Conservation (phyloP, 1,140 invertebrate species). For the Drosophila bocki region DNA sequence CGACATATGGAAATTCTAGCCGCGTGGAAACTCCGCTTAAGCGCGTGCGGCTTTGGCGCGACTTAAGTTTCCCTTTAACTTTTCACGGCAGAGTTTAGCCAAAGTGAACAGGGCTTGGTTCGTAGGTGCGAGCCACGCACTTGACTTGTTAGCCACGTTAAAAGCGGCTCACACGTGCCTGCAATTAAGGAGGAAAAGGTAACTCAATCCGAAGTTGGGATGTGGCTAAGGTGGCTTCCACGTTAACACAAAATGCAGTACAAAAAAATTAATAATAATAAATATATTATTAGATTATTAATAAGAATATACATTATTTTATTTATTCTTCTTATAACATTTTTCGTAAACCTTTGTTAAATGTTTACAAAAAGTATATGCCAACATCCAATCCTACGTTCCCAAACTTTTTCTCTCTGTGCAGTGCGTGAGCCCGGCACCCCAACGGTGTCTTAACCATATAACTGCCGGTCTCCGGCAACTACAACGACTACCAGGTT, state of each 20-base stretch:
- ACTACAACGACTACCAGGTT: conserved; percentile 65
- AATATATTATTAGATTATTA: too few species aligned
- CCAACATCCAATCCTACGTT: background rate
- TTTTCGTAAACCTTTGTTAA: background rate
- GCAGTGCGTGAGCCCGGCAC: conserved; percentile 35
- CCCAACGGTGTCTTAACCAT: conserved; percentile 69
- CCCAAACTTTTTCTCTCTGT: conserved; percentile 8
- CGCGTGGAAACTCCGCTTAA: conserved; percentile 43
- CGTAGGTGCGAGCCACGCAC: conserved; percentile 65
- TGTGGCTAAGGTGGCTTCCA: conserved; percentile 16
- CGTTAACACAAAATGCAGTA: conserved; percentile 62
- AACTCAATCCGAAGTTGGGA: conserved; percentile 60
- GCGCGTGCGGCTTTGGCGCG: conserved; percentile 63
- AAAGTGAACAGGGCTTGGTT: conserved; percentile 1
- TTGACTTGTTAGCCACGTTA: conserved; percentile 57
- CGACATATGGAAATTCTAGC: conserved; percentile 54
- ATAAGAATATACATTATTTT: background rate
- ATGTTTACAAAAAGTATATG: too few species aligned
- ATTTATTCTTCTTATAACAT: background rate
- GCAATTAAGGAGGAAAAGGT: conserved; percentile 73
- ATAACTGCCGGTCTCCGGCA: conserved; percentile 69
- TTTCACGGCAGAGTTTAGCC: conserved; percentile 12
- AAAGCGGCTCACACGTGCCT: conserved; percentile 77
- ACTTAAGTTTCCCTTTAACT: conserved; percentile 62
- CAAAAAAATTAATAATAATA: background rate